A percentile compares a stretch with the other conserved stretches of the same genome.
Conservation (phyloP, 1,140 invertebrate genomes). For the Tetragonula clypearis region DNA sequence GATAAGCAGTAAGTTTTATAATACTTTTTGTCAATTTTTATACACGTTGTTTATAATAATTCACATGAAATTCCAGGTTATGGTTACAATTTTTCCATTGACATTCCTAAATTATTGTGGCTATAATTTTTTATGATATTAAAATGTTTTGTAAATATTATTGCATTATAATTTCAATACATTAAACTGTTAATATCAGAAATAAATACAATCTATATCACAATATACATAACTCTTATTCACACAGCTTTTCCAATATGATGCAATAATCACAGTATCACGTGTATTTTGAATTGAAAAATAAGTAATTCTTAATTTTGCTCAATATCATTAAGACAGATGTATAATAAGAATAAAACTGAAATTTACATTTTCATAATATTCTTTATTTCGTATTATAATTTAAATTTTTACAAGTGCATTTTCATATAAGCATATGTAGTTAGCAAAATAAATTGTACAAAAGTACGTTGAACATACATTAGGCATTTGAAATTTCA, state of each 20-base stretch:
- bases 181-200: not conserved
- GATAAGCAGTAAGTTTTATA: not conserved
- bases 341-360: not conserved
- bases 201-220: not conserved
- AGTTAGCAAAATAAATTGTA: constrained; percentile 20
- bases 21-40: not conserved
- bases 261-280: not conserved
- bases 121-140: not conserved
- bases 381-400: constrained; percentile 31
- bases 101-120: not conserved
- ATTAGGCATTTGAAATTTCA: not conserved
- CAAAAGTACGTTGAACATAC: not conserved
- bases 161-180: not conserved
- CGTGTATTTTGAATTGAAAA: not conserved
- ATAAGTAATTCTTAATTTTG: not conserved
- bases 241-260: not conserved
- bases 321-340: not conserved
- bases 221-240: not conserved
- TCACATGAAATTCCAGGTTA: constrained; percentile 10
- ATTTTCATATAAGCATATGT: not conserved
- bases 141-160: not conserved
- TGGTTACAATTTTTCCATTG: not conserved
- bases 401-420: not conserved
- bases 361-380: not conserved
- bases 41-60: not conserved